Evolutionary conservation across 2,113 vertebrate genomes (phyloP).

Genomic region (Melanerpes formicivorus): DNA sequence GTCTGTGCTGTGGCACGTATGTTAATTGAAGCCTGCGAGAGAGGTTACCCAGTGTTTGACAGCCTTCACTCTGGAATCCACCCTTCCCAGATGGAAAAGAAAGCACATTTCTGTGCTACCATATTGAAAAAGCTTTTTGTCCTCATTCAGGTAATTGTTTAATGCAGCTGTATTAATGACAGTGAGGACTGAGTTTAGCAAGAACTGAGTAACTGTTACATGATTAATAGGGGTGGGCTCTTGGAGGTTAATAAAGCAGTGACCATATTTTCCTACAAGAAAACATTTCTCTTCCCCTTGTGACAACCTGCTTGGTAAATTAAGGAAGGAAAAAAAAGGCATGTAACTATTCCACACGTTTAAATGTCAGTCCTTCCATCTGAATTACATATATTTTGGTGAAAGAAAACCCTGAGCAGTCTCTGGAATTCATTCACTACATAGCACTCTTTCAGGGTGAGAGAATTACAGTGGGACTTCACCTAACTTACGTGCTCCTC

Average conservation of each 20-base stretch:
- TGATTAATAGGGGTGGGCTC: conserved; percentile 13
- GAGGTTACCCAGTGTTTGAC: not conserved
- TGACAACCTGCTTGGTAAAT: conserved; percentile 23
- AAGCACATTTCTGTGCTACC: not conserved
- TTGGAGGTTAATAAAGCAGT: conserved; percentile 30
- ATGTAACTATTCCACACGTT: conserved; percentile 26
- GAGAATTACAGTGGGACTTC: not conserved
- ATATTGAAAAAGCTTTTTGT: not conserved
- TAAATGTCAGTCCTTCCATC: conserved; percentile 28
- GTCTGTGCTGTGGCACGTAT: rapidly evolving
- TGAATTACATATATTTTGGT: conserved; percentile 34
- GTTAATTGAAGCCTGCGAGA: not conserved
- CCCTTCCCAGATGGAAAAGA: not conserved
- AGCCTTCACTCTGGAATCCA: not conserved
- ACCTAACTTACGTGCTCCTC: not conserved
- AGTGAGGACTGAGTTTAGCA: not conserved
- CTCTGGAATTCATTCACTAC: not conserved
- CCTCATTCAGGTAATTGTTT: not conserved
- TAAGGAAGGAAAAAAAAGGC: not conserved
- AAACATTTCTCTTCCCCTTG: not conserved
- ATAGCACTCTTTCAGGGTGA: not conserved
- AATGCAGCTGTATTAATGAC: not conserved
- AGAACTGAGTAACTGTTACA: conserved; percentile 5
- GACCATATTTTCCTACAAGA: not conserved
- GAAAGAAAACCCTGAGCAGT: conserved; percentile 3